phyloP scores from a whole-genome alignment of 2,888 invertebrate species.

The Fragum sueziense region DNA sequence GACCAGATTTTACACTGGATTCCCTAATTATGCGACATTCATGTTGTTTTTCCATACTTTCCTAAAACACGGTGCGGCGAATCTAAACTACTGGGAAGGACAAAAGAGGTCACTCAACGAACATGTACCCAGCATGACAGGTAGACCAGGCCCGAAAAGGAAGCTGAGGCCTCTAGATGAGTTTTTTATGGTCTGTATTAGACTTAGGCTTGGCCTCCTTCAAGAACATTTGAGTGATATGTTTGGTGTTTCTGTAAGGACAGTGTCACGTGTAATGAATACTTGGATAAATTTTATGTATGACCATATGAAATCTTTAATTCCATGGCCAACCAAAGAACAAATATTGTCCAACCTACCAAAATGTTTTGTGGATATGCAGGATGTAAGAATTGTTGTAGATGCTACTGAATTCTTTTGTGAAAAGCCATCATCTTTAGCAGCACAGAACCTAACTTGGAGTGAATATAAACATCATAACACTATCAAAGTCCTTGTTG shows the following conservation, averaged over 20 bases:
- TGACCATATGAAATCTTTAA: slow-evolving; percentile 33
- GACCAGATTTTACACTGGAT: slow-evolving; percentile 41
- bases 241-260: slow-evolving; percentile 41
- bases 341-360: slow-evolving; percentile 35
- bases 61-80: slow-evolving; percentile 41
- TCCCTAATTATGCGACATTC: slow-evolving; percentile 35
- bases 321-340: slow-evolving; percentile 51
- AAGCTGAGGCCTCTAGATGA: slow-evolving; percentile 39
- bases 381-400: slow-evolving; percentile 22
- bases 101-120: slow-evolving; percentile 16
- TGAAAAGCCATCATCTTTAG: slow-evolving; percentile 34
- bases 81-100: slow-evolving; percentile 41
- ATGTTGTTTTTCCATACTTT: slow-evolving; percentile 28
- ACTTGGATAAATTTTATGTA: slow-evolving; percentile 55
- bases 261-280: slow-evolving; percentile 44
- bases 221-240: slow-evolving; percentile 51
- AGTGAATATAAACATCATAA: slow-evolving; percentile 48
- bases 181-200: slow-evolving; percentile 40
- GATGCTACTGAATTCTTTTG: slow-evolving; percentile 45
- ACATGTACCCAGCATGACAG: neutral
- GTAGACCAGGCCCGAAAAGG: slow-evolving; percentile 39
- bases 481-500: slow-evolving; percentile 39
- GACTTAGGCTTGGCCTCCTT: slow-evolving; percentile 28
- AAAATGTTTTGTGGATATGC: slow-evolving; percentile 10
- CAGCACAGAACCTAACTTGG: slow-evolving; percentile 45